phyloP scores from a whole-genome alignment of 2,888 invertebrate species.

The Drosophila incognita region DNA sequence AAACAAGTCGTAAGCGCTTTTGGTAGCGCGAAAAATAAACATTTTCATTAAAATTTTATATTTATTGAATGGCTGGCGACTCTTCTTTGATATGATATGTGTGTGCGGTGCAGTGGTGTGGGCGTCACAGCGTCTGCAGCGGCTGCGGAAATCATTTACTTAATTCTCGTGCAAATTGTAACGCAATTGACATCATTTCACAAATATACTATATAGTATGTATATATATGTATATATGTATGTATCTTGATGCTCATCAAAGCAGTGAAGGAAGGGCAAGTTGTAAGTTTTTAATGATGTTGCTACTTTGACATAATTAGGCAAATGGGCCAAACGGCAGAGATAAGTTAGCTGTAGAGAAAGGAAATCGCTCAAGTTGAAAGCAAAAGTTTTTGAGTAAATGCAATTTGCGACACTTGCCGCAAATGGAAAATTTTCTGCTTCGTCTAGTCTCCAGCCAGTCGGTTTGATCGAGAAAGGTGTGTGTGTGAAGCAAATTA shows the following conservation, averaged over 20 bases:
- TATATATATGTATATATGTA: background rate
- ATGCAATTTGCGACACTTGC: constrained; percentile 77
- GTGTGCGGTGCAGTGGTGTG: constrained; percentile 37
- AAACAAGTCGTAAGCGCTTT: constrained; percentile 60
- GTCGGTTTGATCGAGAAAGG: constrained; percentile 29
- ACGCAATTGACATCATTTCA: constrained; percentile 74
- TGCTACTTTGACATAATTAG: constrained; percentile 76
- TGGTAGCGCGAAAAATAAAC: constrained; percentile 70
- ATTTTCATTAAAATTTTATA: constrained; percentile 74
- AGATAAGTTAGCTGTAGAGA: constrained; percentile 7
- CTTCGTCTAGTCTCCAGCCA: constrained; percentile 36
- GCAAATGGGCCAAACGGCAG: constrained; percentile 61
- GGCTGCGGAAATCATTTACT: constrained; percentile 63
- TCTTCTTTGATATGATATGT: constrained; percentile 67
- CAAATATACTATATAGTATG: constrained; percentile 39
- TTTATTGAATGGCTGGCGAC: constrained; percentile 76
- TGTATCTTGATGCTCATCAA: constrained; percentile 65
- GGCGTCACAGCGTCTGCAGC: constrained; percentile 45
- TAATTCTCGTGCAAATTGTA: constrained; percentile 40
- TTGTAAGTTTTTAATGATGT: constrained; percentile 75
- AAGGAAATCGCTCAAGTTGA: constrained; percentile 71
- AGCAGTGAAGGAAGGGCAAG: constrained; percentile 25
- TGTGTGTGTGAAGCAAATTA: constrained; percentile 34
- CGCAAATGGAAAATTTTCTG: constrained; percentile 77
- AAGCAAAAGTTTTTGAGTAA: constrained; percentile 73